Conservation (phyloP, 2,113 vertebrate genomes). For the Spea bombifrons region DNA sequence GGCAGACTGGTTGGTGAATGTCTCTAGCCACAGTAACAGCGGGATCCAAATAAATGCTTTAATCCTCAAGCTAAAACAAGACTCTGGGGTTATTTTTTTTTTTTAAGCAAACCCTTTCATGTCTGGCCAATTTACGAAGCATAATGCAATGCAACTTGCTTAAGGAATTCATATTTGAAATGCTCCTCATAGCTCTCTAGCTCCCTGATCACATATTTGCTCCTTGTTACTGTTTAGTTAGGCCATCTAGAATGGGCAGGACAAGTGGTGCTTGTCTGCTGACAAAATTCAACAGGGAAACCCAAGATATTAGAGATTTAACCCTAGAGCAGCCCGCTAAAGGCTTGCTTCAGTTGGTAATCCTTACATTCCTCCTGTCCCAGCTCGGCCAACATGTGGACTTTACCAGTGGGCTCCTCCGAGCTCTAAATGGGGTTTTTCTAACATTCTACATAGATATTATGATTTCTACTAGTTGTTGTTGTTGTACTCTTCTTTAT, state of each 20-base stretch:
- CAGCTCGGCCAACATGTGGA: too few relatives aligned
- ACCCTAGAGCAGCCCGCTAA: too few relatives aligned
- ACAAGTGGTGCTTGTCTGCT: not conserved
- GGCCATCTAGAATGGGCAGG: not conserved
- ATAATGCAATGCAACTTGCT: not conserved
- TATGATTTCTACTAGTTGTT: too few relatives aligned
- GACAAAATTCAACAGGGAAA: not conserved
- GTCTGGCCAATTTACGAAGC: not conserved
- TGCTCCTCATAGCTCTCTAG: constrained; percentile 1
- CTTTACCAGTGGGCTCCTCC: too few relatives aligned
- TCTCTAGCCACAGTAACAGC: not conserved
- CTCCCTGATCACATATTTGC: not conserved
- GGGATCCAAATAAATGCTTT: not conserved
- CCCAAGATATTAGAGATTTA: not conserved
- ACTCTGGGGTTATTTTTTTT: not conserved
- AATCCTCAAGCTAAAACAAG: constrained; percentile 7
- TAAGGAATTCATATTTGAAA: constrained; percentile 22
- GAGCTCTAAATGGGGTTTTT: too few relatives aligned
- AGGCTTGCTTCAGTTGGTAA: too few relatives aligned
- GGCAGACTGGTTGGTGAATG: not conserved
- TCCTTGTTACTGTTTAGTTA: not conserved
- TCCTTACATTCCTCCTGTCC: too few relatives aligned
- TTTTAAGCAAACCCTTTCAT: constrained; percentile 4
- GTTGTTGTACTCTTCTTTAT: too few relatives aligned
- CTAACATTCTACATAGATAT: too few relatives aligned